phyloP scores from a whole-genome alignment of 2,797 vertebrate genomes.

The Enteromius trimaculatus region DNA sequence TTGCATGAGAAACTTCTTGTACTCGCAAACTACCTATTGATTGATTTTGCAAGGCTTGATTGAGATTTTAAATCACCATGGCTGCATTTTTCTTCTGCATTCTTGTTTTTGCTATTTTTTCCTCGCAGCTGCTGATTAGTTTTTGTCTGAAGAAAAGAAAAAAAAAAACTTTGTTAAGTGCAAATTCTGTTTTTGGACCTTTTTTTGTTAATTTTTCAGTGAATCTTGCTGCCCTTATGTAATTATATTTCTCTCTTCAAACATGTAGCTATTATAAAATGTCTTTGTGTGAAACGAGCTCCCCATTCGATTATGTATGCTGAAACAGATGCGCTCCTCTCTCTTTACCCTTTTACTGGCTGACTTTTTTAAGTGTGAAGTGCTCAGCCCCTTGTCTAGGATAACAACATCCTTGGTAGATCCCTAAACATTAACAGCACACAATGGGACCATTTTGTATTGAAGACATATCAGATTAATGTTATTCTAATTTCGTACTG shows the following conservation, averaged over 20 bases:
- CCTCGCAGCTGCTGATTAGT: conserved; percentile 79
- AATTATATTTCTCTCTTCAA: conserved; percentile 77
- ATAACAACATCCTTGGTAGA: conserved; percentile 72
- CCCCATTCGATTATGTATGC: conserved; percentile 80
- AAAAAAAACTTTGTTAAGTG: conserved; percentile 76
- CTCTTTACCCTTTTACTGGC: conserved; percentile 88
- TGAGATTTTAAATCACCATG: conserved; percentile 93
- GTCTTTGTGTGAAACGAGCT: conserved; percentile 82
- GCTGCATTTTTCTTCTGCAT: conserved; percentile 83
- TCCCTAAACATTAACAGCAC: conserved; percentile 89
- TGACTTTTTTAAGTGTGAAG: conserved; percentile 84
- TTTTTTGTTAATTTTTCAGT: conserved; percentile 83
- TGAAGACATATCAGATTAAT: conserved; percentile 86
- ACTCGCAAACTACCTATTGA: conserved; percentile 97
- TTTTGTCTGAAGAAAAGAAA: conserved; percentile 80
- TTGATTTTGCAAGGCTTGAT: conserved; percentile 94
- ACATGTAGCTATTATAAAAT: conserved; percentile 78
- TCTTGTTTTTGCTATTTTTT: conserved; percentile 83
- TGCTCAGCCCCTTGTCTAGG: conserved; percentile 48
- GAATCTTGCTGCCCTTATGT: conserved; percentile 78
- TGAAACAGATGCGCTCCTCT: conserved; percentile 86
- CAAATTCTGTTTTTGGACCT: conserved; percentile 80
- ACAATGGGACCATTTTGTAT: conserved; percentile 93
- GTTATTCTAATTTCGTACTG: conserved; percentile 75
- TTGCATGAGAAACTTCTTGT: conserved; percentile 94